Conservation (phyloP, 2,888 invertebrate species). For the Crossocerus cetratus region DNA sequence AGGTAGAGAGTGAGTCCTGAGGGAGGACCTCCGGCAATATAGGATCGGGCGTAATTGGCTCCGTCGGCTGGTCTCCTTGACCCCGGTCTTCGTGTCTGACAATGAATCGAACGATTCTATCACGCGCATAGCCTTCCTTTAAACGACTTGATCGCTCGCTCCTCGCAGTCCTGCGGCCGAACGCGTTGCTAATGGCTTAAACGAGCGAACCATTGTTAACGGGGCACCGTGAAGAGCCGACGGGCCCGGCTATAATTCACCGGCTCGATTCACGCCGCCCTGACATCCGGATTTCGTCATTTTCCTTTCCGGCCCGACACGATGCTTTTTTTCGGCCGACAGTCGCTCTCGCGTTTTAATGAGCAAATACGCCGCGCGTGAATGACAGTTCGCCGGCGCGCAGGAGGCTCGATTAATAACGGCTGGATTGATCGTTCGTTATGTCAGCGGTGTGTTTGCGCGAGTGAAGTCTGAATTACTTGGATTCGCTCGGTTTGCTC, state of each 20-base stretch:
- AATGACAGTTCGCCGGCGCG: neutral
- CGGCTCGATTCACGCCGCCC: too few relatives aligned
- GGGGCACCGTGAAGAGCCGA: too few relatives aligned
- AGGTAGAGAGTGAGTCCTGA: too few relatives aligned
- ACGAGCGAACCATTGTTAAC: too few relatives aligned
- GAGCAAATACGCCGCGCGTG: neutral
- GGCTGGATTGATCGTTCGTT: constrained; percentile 16
- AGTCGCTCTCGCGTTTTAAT: neutral
- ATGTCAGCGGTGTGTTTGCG: constrained; percentile 28
- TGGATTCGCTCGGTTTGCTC: neutral
- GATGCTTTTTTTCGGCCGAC: too few relatives aligned
- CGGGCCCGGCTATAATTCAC: too few relatives aligned
- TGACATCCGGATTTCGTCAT: too few relatives aligned
- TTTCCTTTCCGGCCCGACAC: too few relatives aligned
- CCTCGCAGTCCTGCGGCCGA: too few relatives aligned
- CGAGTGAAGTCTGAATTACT: constrained; percentile 33
- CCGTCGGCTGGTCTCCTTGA: constrained; percentile 51
- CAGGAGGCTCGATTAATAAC: constrained; percentile 31
- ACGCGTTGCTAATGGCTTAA: too few relatives aligned
- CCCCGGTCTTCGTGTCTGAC: constrained; percentile 39
- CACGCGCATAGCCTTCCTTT: constrained; percentile 44
- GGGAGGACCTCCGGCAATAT: constrained; percentile 38
- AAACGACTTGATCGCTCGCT: constrained; percentile 19
- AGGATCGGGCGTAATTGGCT: constrained; percentile 57
- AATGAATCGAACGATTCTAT: constrained; percentile 49